A percentile compares a stretch with the other conserved stretches of the same genome.
Evolutionary conservation across 2,888 invertebrate species (phyloP).

Genomic region (Galerucella nymphaeae): DNA sequence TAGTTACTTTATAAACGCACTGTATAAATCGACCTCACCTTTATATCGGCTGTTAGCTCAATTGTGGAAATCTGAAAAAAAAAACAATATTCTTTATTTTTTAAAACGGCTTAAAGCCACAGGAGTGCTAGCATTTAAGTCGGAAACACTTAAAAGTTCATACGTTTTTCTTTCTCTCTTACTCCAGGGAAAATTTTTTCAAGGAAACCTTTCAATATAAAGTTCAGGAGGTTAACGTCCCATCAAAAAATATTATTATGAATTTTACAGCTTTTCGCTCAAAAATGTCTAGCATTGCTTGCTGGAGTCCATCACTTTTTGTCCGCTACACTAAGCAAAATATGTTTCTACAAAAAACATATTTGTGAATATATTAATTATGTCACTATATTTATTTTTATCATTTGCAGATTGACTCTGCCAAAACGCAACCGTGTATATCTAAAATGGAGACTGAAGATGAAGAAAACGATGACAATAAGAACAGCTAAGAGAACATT

Average conservation of each 20-base stretch:
- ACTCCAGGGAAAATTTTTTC: neutral
- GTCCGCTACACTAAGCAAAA: too few species aligned
- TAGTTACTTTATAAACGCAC: neutral
- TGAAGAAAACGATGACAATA: conserved; percentile 48
- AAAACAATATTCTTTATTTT: neutral
- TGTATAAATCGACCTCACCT: neutral
- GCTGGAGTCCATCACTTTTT: too few species aligned
- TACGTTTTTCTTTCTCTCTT: neutral
- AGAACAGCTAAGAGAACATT: conserved; percentile 45
- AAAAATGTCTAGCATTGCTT: too few species aligned
- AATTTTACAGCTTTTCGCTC: too few species aligned
- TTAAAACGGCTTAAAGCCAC: neutral
- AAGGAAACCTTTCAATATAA: conserved; percentile 1
- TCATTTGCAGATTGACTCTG: conserved; percentile 18
- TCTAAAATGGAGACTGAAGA: conserved; percentile 50
- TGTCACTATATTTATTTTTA: conserved; percentile 16
- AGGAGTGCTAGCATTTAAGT: neutral
- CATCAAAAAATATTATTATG: neutral
- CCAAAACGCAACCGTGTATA: conserved; percentile 9
- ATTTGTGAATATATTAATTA: neutral
- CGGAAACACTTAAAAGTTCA: neutral
- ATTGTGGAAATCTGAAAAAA: neutral
- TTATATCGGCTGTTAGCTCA: neutral
- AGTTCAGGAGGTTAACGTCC: neutral
- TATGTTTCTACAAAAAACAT: too few species aligned